Base-by-base conservation (phyloP, 1,140 invertebrate species). In the Wasmannia auropunctata region DNA sequence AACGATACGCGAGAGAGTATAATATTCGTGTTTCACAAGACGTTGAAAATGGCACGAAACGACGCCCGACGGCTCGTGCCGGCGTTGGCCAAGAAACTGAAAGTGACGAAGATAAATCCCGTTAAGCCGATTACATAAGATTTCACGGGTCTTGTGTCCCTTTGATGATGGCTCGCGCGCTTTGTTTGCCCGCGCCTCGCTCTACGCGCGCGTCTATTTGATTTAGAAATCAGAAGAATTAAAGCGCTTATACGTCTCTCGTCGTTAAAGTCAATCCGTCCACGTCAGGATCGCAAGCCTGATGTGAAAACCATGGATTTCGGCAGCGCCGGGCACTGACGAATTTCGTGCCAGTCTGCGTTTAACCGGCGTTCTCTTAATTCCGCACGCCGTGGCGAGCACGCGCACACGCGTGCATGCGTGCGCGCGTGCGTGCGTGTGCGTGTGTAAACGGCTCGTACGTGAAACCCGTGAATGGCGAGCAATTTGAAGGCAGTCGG, bases 151-250 rank as follows among this genome's bases (percentile, higher is more conserved):
- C 54, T n/a, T 11, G 37, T 34, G 46, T 70, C 11, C 14, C 43
- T 54, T 62, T 69, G 69, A 22, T 69, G 69, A 22, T 14, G 46
- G 40, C 60, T 58, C 62, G 40, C 25, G 40, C 25, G 54, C 40
- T 79, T 83, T 67, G 85, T 77, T 54, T 67, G 51, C 43, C 7
- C 60, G 10, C 60, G 22, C 16, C 46, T 34, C 67, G 10, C 7
- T 34, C 6, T 7, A n/a, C n/a, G n/a, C 34, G 34, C 19, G 46
- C 7, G 37, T 56, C 49, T 54, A 84, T 89, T 89, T 65, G 84
- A 89, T 86, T 89, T 86, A 60, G 69, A 86, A 89, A 89, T 89
- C 88, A 63, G 56, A 65, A 54, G 86, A 86, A 89, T 88, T 72
- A 83, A 86, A 75, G 14, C 63, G 43, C 76, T 81, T 49, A 43